Base-by-base conservation (phyloP, 1,140 invertebrate species). In the Microplitis mediator region DNA sequence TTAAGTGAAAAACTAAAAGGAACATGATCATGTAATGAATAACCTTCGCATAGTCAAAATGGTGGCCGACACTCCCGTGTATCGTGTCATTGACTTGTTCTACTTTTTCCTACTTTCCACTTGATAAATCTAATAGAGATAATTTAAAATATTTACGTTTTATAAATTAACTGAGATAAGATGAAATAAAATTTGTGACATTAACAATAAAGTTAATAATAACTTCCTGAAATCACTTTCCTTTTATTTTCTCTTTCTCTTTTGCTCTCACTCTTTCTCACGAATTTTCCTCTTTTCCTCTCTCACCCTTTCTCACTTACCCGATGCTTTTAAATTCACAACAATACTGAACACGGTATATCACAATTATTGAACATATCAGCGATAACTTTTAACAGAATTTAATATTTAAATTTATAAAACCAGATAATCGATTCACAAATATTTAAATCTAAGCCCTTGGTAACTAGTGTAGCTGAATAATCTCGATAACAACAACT, bases 1-100 rank as follows among this genome's bases (percentile, higher is more conserved):
- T 69, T 39, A n/a, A 32, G 4, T 51, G 51, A 65, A 11, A 52
- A 50, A 72, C 23, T 66, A 61, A 56, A 50, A 61, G 34, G 36
- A 72, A 72, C 54, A 60, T 60, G 63, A 31, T 67, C 11, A 16
- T 60, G 14, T 16, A 70, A 66, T 36, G 77, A 84, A 83, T 83
- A 84, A 85, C 82, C 81, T 84, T 76, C 54, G 81, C 80, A 79
- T 80, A 82, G 75, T 74, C 83, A 86, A 86, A 85, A 86, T 86
- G 85, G 85, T 84, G 83, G 84, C 81, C 82, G 83, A 78, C 82
- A 84, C 83, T 85, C 82, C 83, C 82, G 76, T 78, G 69, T 61
- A 70, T 74, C 51, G 31, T 66, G 58, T 67, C 69, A 62, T 58
- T 39, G 8, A 60, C 50, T 73, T 69, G 54, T 60, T 58, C 31